Evolutionary conservation across 1,140 invertebrate species (phyloP).

Genomic region (Dendrolimus punctatus): DNA sequence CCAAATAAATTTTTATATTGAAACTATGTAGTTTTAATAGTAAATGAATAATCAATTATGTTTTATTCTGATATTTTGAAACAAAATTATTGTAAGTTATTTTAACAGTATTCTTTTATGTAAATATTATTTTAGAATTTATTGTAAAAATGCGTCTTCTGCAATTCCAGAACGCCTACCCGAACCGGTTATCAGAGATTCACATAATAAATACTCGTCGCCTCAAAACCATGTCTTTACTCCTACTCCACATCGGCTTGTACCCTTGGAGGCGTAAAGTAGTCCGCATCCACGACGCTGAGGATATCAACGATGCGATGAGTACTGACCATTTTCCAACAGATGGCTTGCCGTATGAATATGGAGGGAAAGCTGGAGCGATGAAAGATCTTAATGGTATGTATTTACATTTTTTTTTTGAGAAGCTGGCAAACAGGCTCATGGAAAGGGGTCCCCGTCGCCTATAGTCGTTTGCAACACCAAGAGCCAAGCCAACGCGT

Average conservation of each 20-base stretch:
- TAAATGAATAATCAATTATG: no score
- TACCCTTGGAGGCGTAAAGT: slow-evolving; percentile 58
- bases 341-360: slow-evolving; percentile 51
- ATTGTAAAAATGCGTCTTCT: no score
- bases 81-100: no score
- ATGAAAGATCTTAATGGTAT: slow-evolving; percentile 65
- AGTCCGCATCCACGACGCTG: slow-evolving; percentile 36
- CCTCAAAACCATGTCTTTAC: slow-evolving; percentile 50
- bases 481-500: no score
- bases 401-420: slow-evolving; percentile 1
- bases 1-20: no score
- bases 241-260: slow-evolving; percentile 48
- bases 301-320: slow-evolving; percentile 41
- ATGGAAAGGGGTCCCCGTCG: no score
- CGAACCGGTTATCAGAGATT: slow-evolving; percentile 42
- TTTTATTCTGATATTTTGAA: no score
- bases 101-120: no score
- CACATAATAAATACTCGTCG: slow-evolving; percentile 57
- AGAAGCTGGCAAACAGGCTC: no score
- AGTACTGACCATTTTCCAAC: slow-evolving; percentile 38
- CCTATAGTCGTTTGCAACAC: no score
- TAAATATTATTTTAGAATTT: no score
- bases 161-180: slow-evolving; percentile 47
- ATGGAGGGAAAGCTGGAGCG: slow-evolving; percentile 53
- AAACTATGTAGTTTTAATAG: no score